Base-by-base conservation (phyloP, 2,797 vertebrate genomes). In the Fundulus diaphanus region DNA sequence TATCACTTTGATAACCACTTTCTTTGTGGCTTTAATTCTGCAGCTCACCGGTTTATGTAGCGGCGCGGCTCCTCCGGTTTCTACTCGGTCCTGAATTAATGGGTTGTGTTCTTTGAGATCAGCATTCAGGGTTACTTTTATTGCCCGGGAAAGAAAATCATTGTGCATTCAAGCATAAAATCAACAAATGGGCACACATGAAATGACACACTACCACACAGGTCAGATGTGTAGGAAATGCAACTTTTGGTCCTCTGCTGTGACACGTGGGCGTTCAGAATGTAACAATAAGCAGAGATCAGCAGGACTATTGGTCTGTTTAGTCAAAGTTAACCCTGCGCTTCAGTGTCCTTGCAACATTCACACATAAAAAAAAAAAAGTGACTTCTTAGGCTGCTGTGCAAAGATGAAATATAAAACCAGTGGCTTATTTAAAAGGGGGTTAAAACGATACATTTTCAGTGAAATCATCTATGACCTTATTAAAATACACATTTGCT, bases 91-190 rank as follows among this genome's bases (percentile, higher is more conserved):
- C 27, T 80, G 76, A 79, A 80, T 82, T 85, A 83, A 87, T 79
- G 29, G 56, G 15, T 51, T 57, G 42, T 48, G 31, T 61, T 65
- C 71, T 76, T 27, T 46, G 51, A 85, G 83, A 80, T 88, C 80
- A 76, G 68, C 52, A 80, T 83, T 90, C 81, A 76, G 70, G 68
- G 67, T 80, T 80, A 24, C 51, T 82, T 84, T 80, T 70, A 80
- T 81, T 87, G 52, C 82, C 70, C 71, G 13, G 1, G 44, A 82
- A 76, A 78, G 82, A 82, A 88, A 78, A 87, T 74, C 40, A 68
- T 78, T 84, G 77, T 51, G 76, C 73, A 73, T 33, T 86, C 56
- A 13, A 57, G 74, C 82, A 80, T 83, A 77, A 85, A 82, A 85
- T 77, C 81, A 83, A 85, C 72, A 76, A 81, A 84, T 63, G 59